These are phyloP conservation scores for Dasypogon diadema DNA, from an alignment of 2,888 invertebrate genomes.

Conservation along the genomic window DNA sequence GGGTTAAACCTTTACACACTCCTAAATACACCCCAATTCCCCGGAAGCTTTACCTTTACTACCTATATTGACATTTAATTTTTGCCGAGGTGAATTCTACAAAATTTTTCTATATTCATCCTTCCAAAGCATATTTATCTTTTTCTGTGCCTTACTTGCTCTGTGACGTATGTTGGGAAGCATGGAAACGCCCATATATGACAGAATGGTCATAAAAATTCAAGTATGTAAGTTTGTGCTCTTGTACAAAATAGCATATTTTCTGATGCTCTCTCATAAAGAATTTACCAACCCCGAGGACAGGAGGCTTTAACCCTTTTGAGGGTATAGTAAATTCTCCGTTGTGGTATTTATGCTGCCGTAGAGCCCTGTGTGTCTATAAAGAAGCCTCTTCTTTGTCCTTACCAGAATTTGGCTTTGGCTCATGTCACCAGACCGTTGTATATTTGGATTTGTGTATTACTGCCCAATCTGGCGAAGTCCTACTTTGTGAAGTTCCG, in stretches of 20 bases:
- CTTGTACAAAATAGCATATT: slow-evolving; percentile 6
- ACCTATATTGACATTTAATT: slow-evolving; percentile 15
- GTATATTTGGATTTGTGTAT: not conserved
- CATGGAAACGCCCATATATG: slow-evolving; percentile 9
- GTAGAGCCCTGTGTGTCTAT: slow-evolving; percentile 1
- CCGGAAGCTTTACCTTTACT: not conserved
- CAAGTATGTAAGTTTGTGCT: slow-evolving; percentile 6
- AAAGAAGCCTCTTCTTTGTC: slow-evolving; percentile 47
- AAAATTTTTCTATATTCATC: not conserved
- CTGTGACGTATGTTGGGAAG: slow-evolving; percentile 2
- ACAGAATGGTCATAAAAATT: slow-evolving; percentile 25
- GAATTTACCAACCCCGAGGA: slow-evolving; percentile 51
- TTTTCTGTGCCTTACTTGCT: not conserved
- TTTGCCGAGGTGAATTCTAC: not conserved
- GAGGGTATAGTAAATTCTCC: slow-evolving; percentile 51
- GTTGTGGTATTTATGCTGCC: slow-evolving; percentile 47
- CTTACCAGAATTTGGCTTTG: slow-evolving; percentile 50
- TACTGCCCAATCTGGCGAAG: slow-evolving; percentile 16
- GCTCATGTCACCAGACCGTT: slow-evolving; percentile 42
- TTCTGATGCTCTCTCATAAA: slow-evolving; percentile 32
- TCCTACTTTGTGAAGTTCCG: slow-evolving; percentile 8
- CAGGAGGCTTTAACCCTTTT: slow-evolving; percentile 53
- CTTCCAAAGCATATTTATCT: not conserved
- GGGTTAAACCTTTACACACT: no score
- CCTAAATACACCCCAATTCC: not conserved